Conservation (phyloP, 2,113 vertebrate species). For the Falco punctatus region DNA sequence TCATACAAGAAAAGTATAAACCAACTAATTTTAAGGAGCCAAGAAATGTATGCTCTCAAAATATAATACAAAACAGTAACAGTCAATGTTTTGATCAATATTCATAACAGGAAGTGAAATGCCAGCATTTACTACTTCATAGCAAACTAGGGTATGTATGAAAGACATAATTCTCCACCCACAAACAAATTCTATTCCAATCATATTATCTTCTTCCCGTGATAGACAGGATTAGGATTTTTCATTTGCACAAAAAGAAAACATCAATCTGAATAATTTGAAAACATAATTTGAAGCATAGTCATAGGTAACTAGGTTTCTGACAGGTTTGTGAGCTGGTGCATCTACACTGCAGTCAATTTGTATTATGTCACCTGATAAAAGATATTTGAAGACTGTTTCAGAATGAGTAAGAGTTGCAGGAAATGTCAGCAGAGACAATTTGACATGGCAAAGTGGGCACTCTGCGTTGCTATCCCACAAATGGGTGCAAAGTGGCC, state of each 20-base stretch:
- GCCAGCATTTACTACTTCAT: neutral
- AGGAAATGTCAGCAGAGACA: neutral
- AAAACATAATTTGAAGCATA: neutral
- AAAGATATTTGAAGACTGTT: neutral
- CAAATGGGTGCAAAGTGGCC: fast-evolving
- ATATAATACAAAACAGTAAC: neutral
- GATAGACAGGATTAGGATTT: neutral
- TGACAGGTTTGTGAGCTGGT: neutral
- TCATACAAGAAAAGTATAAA: neutral
- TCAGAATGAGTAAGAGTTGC: neutral
- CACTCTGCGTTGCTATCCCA: neutral
- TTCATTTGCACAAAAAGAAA: constrained; percentile 17
- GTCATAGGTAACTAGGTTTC: neutral
- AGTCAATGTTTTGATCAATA: neutral
- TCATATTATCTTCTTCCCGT: neutral
- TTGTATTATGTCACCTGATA: neutral
- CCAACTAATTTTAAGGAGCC: neutral
- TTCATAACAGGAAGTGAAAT: neutral
- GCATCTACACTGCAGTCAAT: neutral
- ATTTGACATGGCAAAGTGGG: neutral
- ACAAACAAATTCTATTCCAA: neutral
- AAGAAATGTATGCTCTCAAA: neutral
- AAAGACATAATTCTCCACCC: neutral
- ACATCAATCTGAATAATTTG: neutral
- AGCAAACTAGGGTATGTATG: neutral